Conservation (phyloP, 2,888 invertebrate genomes). For the Drosophila infuscata region DNA sequence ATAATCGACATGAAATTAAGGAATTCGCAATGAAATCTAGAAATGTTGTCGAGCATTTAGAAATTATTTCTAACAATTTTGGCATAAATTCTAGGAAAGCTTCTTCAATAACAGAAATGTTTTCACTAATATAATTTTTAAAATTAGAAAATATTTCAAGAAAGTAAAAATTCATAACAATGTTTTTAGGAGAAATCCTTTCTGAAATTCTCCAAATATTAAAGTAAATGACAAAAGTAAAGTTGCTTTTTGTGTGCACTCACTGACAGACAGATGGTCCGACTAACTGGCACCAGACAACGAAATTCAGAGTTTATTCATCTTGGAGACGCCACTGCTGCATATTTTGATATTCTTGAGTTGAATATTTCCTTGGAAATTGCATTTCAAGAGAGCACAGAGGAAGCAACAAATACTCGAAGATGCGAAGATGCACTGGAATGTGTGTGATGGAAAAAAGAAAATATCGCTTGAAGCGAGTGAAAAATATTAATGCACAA, state of each 20-base stretch:
- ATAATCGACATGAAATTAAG: not conserved
- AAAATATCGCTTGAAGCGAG: slow-evolving; percentile 12
- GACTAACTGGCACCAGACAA: slow-evolving; percentile 6
- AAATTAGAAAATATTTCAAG: too few species aligned
- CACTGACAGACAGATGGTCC: slow-evolving; percentile 17
- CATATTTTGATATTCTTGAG: slow-evolving; percentile 59
- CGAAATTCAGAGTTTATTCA: slow-evolving; percentile 19
- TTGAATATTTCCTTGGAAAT: slow-evolving; percentile 60
- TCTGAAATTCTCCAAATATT: too few species aligned
- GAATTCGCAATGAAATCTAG: not conserved
- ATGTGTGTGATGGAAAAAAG: slow-evolving; percentile 50
- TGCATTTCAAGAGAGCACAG: slow-evolving; percentile 51
- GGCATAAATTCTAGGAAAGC: not conserved
- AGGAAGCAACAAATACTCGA: slow-evolving; percentile 35
- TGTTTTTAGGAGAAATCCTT: too few species aligned
- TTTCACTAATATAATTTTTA: too few species aligned
- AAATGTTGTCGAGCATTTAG: not conserved
- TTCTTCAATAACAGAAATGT: not conserved
- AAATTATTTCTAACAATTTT: not conserved
- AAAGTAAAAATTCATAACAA: too few species aligned
- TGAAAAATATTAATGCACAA: slow-evolving; percentile 65
- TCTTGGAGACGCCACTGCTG: slow-evolving; percentile 21
- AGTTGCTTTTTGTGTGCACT: not conserved
- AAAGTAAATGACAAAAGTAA: too few species aligned
- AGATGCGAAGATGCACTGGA: slow-evolving; percentile 30